Evolutionary conservation across 2,888 invertebrate species (phyloP), one percentile per base, ranked within the genome.

Genomic region (Netelia fuscicornis): DNA sequence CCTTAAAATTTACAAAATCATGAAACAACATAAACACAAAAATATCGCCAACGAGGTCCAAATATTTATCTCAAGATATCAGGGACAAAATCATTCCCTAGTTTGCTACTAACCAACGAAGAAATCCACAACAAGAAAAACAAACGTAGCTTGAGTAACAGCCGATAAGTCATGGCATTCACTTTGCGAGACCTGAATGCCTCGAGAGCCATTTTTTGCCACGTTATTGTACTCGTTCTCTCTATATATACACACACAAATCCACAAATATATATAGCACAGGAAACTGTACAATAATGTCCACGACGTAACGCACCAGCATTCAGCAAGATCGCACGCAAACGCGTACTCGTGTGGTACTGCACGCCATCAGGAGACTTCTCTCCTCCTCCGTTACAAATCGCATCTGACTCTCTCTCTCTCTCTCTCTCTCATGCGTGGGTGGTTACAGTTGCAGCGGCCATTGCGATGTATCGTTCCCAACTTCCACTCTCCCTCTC

Each of bases 401-500:
- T 82, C 79, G 79, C 25, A 68, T 6, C n/a, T 52, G 85, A 44
- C 54, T 58, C 60, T 75, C 79, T 72, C 79, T 79, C 85, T 42
- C 54, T 58, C 60, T 75, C 79, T 72, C 79, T 20, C 20, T 20
- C 20, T 20, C 17, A 17, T 20, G 85, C 85, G 85, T 85, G 85
- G 85, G 85, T 85, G 85, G 85, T 85, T 82, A 82, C 79, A 82
- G 79, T 82, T 79, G 82, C 44, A 79, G 82, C 85, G 82, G 85
- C 85, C 85, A 85, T 85, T 62, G 79, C 85, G 83, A 83, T 68
- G 83, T 74, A 80, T 77, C 79, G 60, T 10, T 10, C 72, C 25
- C 76, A 76, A 76, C 74, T 58, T 60, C 72, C 72, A 42, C 6
- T 77, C 37, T 68, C 58, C 23, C 52, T 11, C 42, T 48, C 13